phyloP scores from a whole-genome alignment of 2,888 invertebrate genomes.

The Vesta saturnalis region DNA sequence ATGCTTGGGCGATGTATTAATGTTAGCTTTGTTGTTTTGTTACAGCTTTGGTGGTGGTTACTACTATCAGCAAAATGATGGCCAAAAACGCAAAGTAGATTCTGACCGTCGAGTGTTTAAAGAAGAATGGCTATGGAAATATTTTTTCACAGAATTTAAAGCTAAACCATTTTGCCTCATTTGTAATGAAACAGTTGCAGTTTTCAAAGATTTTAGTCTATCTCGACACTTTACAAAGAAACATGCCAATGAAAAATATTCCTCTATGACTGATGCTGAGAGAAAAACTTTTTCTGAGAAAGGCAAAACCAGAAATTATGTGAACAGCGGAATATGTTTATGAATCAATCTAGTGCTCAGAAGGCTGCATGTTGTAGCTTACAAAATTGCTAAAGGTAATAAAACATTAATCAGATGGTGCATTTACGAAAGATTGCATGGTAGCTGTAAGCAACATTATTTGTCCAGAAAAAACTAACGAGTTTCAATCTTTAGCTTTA shows the following conservation, averaged over 20 bases:
- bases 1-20: neutral
- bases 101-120: neutral
- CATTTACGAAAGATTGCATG: constrained; percentile 15
- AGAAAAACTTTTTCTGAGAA: neutral
- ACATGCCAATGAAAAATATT: neutral
- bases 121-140: constrained; percentile 15
- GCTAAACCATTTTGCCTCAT: constrained; percentile 9
- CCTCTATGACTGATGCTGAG: neutral
- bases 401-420: constrained; percentile 11
- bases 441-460: neutral
- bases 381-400: constrained; percentile 14
- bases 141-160: constrained; percentile 5
- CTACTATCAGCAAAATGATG: too few species aligned
- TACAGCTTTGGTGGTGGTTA: too few species aligned
- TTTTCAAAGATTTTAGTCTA: constrained; percentile 5
- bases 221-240: neutral
- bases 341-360: neutral
- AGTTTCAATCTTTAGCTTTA: too few species aligned
- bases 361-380: constrained; percentile 14
- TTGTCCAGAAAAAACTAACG: constrained; percentile 10
- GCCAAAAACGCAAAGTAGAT: neutral
- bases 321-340: neutral
- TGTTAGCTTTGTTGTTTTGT: too few species aligned
- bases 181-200: constrained; percentile 17
- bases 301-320: neutral